These are phyloP conservation scores for Harlomillsia oculata DNA, from an alignment of 1,140 invertebrate species.

Conservation along the genomic window DNA sequence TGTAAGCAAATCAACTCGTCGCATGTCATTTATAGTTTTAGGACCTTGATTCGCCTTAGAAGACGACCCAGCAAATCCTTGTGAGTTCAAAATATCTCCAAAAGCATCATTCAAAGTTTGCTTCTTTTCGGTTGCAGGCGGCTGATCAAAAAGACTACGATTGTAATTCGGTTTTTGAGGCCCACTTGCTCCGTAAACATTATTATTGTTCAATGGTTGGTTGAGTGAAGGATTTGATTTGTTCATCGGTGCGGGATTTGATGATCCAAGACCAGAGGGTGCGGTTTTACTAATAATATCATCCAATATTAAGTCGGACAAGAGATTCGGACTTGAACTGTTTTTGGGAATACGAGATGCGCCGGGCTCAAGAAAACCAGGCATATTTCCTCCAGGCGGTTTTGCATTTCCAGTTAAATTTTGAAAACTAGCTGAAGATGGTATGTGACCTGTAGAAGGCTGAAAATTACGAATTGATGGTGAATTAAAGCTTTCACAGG, in stretches of 20 bases:
- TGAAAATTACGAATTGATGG: background rate
- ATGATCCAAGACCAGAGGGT: background rate
- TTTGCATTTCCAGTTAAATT: constrained; percentile 14
- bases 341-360: constrained; percentile 18
- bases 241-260: constrained; percentile 3
- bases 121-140: constrained; percentile 13
- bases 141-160: constrained; percentile 19
- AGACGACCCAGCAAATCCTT: constrained; percentile 24
- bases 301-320: constrained; percentile 19
- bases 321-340: constrained; percentile 22
- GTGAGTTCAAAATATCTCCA: constrained; percentile 31
- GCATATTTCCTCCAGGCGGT: background rate
- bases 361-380: background rate
- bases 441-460: background rate
- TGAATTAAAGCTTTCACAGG: background rate
- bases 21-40: constrained; percentile 32
- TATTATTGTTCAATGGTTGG: background rate
- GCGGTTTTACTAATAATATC: constrained; percentile 17
- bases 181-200: background rate
- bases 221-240: constrained; percentile 19
- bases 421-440: constrained; percentile 19
- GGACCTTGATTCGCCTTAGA: background rate
- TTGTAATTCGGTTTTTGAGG: constrained; percentile 21
- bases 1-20: constrained; percentile 23
- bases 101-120: constrained; percentile 33